These are phyloP conservation scores for Thecophora atra DNA, from an alignment of 2,888 invertebrate genomes.

Conservation along the genomic window DNA sequence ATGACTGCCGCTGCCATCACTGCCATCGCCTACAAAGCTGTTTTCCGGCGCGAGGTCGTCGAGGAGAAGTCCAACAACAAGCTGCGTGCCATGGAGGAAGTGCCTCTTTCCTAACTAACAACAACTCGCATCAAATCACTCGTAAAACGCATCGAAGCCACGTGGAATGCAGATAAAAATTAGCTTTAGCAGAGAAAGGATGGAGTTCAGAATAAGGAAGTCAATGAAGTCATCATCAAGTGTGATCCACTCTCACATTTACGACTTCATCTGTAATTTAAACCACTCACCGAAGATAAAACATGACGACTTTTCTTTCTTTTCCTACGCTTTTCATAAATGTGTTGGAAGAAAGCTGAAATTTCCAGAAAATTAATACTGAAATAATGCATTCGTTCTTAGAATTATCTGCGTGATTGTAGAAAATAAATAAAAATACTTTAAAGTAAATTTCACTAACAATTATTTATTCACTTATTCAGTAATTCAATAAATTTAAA, in stretches of 20 bases:
- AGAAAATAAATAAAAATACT: background rate
- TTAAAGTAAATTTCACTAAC: too few species aligned
- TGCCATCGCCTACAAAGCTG: conserved; percentile 66
- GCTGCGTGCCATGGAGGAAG: conserved; percentile 59
- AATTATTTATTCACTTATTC: too few species aligned
- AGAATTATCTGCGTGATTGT: background rate
- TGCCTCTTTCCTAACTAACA: conserved; percentile 57
- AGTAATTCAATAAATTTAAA: too few species aligned
- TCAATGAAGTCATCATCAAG: conserved; percentile 2
- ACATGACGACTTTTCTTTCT: background rate
- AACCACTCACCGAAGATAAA: background rate
- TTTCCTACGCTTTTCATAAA: too few species aligned
- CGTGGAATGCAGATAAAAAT: conserved; percentile 5
- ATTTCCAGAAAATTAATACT: background rate
- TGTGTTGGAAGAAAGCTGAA: background rate
- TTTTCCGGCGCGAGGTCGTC: conserved; percentile 62
- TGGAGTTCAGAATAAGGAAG: conserved; percentile 3
- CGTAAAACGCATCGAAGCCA: conserved; percentile 14
- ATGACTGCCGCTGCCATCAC: conserved; percentile 64
- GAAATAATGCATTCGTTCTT: background rate
- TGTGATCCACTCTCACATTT: background rate
- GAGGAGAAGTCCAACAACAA: conserved; percentile 56
- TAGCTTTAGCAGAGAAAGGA: conserved; percentile 2
- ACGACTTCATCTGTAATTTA: background rate
- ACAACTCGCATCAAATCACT: background rate